phyloP scores from a whole-genome alignment of 2,113 vertebrate genomes.

The Elanus axillaris region DNA sequence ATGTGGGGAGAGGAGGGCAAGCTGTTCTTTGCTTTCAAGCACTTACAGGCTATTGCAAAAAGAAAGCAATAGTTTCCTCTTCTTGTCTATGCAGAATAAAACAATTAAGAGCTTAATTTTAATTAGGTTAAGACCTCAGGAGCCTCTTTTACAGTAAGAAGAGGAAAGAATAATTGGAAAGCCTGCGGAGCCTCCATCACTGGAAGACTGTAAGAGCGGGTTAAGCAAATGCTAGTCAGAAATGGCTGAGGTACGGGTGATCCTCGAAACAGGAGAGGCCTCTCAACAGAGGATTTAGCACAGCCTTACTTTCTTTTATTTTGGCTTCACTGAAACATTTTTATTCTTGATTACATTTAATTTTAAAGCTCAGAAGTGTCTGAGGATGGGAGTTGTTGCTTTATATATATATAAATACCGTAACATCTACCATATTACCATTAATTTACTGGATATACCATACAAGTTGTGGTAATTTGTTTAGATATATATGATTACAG shows the following conservation, averaged over 20 bases:
- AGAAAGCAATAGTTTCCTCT: background rate
- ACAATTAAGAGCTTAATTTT: background rate
- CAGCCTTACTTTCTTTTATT: background rate
- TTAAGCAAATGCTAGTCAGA: background rate
- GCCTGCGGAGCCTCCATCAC: background rate
- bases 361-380: background rate
- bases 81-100: background rate
- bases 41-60: background rate
- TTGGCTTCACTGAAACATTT: background rate
- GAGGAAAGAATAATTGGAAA: background rate
- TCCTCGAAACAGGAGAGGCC: background rate
- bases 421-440: background rate
- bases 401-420: background rate
- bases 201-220: background rate
- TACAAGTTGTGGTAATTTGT: background rate
- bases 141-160: background rate
- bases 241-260: background rate
- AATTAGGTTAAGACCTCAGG: background rate
- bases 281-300: background rate
- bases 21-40: background rate
- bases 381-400: background rate
- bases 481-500: background rate
- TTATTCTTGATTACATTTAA: background rate
- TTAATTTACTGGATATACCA: background rate
- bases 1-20: background rate